Percentiles rank a stretch among this genome's conserved stretches.
Evolutionary conservation across 2,888 invertebrate genomes (phyloP).

Genomic region (Hirtodrosophila cameraria): DNA sequence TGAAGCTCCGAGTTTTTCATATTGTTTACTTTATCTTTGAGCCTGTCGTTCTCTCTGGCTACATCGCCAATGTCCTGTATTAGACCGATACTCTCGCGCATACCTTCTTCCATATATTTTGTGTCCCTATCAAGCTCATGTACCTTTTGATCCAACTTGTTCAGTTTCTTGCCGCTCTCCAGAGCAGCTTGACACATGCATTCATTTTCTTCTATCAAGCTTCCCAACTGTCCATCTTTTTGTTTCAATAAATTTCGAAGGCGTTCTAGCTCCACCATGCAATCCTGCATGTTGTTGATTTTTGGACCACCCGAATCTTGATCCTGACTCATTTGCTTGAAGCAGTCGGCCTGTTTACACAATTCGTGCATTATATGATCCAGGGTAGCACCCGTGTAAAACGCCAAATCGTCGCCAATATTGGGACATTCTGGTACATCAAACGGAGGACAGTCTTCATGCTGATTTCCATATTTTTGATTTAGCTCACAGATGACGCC

Average conservation of each 20-base stretch:
- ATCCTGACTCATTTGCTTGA: slow-evolving; percentile 41
- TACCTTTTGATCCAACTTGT: slow-evolving; percentile 53
- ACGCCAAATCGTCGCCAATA: slow-evolving; percentile 75
- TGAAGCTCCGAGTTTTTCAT: slow-evolving; percentile 65
- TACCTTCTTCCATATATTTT: slow-evolving; percentile 60
- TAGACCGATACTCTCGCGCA: slow-evolving; percentile 63
- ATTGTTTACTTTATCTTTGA: slow-evolving; percentile 59
- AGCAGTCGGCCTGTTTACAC: slow-evolving; percentile 58
- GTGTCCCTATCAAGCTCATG: slow-evolving; percentile 61
- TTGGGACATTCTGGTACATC: slow-evolving; percentile 60
- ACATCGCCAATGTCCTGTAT: slow-evolving; percentile 75
- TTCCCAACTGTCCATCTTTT: slow-evolving; percentile 44
- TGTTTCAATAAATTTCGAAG: slow-evolving; percentile 48
- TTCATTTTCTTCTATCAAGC: slow-evolving; percentile 52
- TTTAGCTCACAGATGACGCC: slow-evolving; percentile 68
- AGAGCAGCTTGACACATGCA: slow-evolving; percentile 51
- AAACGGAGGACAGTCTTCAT: slow-evolving; percentile 49
- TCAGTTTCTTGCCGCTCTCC: slow-evolving; percentile 44
- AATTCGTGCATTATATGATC: slow-evolving; percentile 79
- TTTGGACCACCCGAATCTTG: slow-evolving; percentile 19
- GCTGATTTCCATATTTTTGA: slow-evolving; percentile 47
- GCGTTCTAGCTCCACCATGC: slow-evolving; percentile 57
- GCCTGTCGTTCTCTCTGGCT: slow-evolving; percentile 66
- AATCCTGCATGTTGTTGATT: slow-evolving; percentile 49
- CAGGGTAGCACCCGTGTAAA: slow-evolving; percentile 76